These are phyloP conservation scores for Cottoperca gobio DNA, from an alignment of 2,797 vertebrate genomes.

Conservation along the genomic window DNA sequence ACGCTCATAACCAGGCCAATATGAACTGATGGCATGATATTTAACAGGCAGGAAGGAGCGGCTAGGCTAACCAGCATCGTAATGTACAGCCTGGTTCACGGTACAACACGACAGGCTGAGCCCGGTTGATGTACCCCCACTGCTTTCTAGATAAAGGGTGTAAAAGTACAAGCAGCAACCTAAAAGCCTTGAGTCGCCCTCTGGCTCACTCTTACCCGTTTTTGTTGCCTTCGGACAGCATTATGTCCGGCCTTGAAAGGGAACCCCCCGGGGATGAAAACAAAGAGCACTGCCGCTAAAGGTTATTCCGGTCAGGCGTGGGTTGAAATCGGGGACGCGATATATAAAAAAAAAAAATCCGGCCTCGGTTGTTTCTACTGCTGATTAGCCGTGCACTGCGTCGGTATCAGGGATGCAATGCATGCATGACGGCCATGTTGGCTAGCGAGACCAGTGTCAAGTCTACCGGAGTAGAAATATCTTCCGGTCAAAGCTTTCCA, in stretches of 20 bases:
- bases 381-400: constrained; percentile 80
- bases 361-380: constrained; percentile 44
- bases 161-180: constrained; percentile 54
- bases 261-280: constrained; percentile 46
- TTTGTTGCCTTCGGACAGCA: constrained; percentile 95
- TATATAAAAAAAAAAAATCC: constrained; percentile 26
- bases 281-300: constrained; percentile 33
- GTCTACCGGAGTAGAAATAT: constrained; percentile 18
- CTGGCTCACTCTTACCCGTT: constrained; percentile 90
- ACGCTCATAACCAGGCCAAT: constrained; percentile 60
- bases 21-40: constrained; percentile 59
- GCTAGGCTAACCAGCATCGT: constrained; percentile 8
- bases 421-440: constrained; percentile 87
- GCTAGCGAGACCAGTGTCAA: constrained; percentile 71
- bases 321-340: constrained; percentile 49
- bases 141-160: constrained; percentile 7
- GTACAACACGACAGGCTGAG: constrained; percentile 5
- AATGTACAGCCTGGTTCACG: neutral
- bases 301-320: constrained; percentile 45
- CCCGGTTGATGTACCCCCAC: neutral
- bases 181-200: constrained; percentile 69
- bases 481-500: constrained; percentile 63
- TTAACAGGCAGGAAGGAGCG: constrained; percentile 22
- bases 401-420: constrained; percentile 84
- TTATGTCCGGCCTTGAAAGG: constrained; percentile 77